Base-by-base conservation (phyloP, 1,140 invertebrate genomes). In the Paracyclopina nana region DNA sequence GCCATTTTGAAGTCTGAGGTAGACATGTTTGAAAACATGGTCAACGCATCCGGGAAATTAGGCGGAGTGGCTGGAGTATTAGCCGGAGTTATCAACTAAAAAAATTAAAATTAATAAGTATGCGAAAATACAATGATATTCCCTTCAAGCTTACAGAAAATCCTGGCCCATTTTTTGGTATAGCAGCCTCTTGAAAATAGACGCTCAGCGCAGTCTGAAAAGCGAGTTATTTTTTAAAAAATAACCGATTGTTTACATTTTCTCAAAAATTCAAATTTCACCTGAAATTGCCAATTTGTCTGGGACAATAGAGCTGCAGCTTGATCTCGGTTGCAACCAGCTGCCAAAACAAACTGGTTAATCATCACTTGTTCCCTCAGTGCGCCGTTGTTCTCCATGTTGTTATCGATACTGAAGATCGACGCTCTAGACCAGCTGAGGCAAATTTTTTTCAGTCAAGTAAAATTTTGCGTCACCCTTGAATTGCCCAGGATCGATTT, bases 51-150 rank as follows among this genome's bases (percentile, higher is more conserved):
- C 5, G 64, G 62, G 53, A 65, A 65, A 31, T 65, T 65, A 25
- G 63, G 64, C 24, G 63, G 63, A 22, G 63, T 65, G 20, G 63
- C 64, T 11, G 63, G 63, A n/a, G 63, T 65, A 50, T 65, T 65
- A 18, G 62, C 57, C 25, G 63, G 63, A 34, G 63, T 59, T 34
- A 57, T 61, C 55, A 65, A 58, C 62, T 63, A 52, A 28, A 59
- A 50, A 34, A 46, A 49, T 28, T 49, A 1, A 55, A 46, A 52
- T 38, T 38, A 14, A 31, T 9, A 31, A 9, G 14, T 31, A 9
- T 9, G 29, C 9, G 9, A 31, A n/a, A 8, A 38, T n/a, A 8
- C 20, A 38, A 16, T 3, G 34, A 38, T n/a, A n/a, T n/a, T 38
- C 9, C 4, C 20, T 38, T 20, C 14, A 4, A 8, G 14, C 34